A percentile compares a stretch with the other conserved stretches of the same genome.
Evolutionary conservation across 1,140 invertebrate species (phyloP).

Genomic region (Delia radicum): DNA sequence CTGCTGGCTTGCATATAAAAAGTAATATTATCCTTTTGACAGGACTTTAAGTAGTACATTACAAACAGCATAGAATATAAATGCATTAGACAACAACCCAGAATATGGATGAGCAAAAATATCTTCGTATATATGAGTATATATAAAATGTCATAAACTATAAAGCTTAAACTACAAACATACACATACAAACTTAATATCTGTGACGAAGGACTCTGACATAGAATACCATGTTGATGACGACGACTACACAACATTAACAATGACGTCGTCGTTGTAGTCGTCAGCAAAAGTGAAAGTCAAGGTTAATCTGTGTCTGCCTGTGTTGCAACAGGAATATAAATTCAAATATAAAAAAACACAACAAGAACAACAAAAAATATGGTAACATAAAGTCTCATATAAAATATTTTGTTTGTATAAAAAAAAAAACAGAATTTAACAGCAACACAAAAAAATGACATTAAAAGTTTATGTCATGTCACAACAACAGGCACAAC

Average conservation of each 20-base stretch:
- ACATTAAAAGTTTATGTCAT: constrained; percentile 19
- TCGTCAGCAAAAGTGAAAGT: constrained; percentile 51
- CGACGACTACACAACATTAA: constrained; percentile 15
- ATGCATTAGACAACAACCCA: not conserved
- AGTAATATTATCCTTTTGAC: constrained; percentile 6
- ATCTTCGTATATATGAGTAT: not conserved
- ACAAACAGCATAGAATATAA: not conserved
- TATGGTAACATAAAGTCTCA: not conserved
- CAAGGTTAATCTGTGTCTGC: constrained; percentile 53
- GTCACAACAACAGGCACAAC: not conserved
- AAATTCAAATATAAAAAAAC: constrained; percentile 1
- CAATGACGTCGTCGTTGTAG: not conserved
- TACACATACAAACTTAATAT: not conserved
- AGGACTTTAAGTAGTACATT: not conserved
- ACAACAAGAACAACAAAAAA: not conserved
- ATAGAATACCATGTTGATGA: not conserved
- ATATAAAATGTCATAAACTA: not conserved
- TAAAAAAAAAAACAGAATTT: not conserved
- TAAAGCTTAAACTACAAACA: not conserved
- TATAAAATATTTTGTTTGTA: not conserved
- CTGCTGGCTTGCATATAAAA: not conserved
- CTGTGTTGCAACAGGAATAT: constrained; percentile 6
- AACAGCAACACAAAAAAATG: not conserved
- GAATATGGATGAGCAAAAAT: not conserved
- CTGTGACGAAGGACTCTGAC: not conserved